These are phyloP conservation scores for Leuctra nigra DNA, from an alignment of 2,888 invertebrate species.

Conservation along the genomic window DNA sequence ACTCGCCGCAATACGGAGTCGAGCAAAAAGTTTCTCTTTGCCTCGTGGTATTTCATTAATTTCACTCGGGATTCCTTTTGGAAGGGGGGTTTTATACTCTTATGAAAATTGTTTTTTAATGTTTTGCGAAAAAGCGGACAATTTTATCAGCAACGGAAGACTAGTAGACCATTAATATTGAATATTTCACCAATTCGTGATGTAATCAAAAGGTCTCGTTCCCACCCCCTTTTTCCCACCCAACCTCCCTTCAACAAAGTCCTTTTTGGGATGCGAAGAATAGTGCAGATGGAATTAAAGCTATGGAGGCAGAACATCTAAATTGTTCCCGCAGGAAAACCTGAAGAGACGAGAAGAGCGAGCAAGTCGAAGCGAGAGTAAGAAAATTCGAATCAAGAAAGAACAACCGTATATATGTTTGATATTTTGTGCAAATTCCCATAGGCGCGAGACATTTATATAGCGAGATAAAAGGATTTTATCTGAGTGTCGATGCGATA, in stretches of 20 bases:
- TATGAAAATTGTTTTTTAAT: not conserved
- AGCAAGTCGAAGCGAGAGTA: conserved; percentile 1
- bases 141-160: conserved; percentile 6
- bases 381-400: conserved; percentile 3
- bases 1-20: not conserved
- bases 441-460: not conserved
- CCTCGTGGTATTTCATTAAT: not conserved
- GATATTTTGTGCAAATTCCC: conserved; percentile 6
- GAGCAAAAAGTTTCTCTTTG: not conserved
- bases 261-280: not conserved
- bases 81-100: not conserved
- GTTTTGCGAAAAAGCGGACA: not conserved
- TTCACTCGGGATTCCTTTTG: not conserved
- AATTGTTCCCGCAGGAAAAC: conserved; percentile 21
- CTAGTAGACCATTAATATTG: conserved; percentile 8
- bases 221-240: no score
- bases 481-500: not conserved
- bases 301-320: conserved; percentile 20
- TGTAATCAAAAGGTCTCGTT: conserved; percentile 16
- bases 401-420: not conserved
- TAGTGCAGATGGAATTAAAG: conserved; percentile 22
- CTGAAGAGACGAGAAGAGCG: not conserved
- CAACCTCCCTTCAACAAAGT: no score
- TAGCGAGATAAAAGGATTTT: conserved; percentile 14
- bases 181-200: conserved; percentile 17